A percentile compares a stretch with the other conserved stretches of the same genome.
Conservation (phyloP, 1,140 invertebrate species). For the Goniozus legneri region DNA sequence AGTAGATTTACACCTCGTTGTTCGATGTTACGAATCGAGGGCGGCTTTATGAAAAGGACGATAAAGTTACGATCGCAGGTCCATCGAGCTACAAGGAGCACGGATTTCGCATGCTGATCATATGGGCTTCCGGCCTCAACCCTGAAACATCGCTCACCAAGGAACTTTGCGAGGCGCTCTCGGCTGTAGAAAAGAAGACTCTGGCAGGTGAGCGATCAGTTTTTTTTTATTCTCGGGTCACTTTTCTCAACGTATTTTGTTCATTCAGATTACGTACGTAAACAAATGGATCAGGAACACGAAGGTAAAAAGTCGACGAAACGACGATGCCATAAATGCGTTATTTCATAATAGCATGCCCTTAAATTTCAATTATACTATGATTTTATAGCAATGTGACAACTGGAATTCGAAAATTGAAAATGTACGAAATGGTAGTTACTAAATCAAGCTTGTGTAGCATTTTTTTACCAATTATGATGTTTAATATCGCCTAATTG, state of each 20-base stretch:
- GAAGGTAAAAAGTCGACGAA: slow-evolving; percentile 41
- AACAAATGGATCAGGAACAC: slow-evolving; percentile 51
- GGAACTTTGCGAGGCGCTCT: slow-evolving; percentile 65
- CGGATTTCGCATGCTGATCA: slow-evolving; percentile 66
- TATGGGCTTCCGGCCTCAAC: slow-evolving; percentile 66
- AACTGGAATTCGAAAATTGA: too few species aligned
- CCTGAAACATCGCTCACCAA: slow-evolving; percentile 61
- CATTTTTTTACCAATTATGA: too few species aligned
- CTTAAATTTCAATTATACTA: too few species aligned
- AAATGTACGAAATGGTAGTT: too few species aligned
- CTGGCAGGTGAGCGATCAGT: slow-evolving; percentile 53
- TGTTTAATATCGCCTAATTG: too few species aligned
- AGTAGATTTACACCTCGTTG: slow-evolving; percentile 25
- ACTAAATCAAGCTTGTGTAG: too few species aligned
- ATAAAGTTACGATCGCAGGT: slow-evolving; percentile 55
- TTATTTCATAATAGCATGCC: slow-evolving; percentile 43
- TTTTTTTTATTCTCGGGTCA: background rate
- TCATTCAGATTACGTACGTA: slow-evolving; percentile 46
- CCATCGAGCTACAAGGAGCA: slow-evolving; percentile 73
- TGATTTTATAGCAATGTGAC: too few species aligned
- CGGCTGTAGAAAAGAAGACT: slow-evolving; percentile 60
- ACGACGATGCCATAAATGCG: slow-evolving; percentile 43
- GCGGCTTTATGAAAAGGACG: slow-evolving; percentile 42
- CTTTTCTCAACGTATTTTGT: slow-evolving; percentile 1
- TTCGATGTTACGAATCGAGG: slow-evolving; percentile 27